These are phyloP conservation scores for Lithosia quadra DNA, from an alignment of 2,888 invertebrate species.

Conservation along the genomic window DNA sequence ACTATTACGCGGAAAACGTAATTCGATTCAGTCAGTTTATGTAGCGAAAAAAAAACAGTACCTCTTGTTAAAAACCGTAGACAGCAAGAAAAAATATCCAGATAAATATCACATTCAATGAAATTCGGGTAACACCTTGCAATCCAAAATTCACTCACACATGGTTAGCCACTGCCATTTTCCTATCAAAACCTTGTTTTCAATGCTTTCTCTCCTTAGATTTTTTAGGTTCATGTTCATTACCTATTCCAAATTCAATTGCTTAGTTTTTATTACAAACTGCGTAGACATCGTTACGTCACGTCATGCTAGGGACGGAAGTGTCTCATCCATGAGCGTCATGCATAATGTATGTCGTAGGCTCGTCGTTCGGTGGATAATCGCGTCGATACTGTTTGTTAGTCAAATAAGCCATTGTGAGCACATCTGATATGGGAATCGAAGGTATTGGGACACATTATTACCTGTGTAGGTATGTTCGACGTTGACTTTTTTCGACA, in stretches of 20 bases:
- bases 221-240: too few species aligned
- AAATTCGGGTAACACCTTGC: too few species aligned
- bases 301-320: conserved; percentile 68
- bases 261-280: conserved; percentile 27
- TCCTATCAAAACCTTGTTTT: too few species aligned
- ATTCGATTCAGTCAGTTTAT: too few species aligned
- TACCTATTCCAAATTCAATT: conserved; percentile 16
- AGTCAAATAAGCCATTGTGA: conserved; percentile 84
- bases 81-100: too few species aligned
- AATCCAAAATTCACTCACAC: too few species aligned
- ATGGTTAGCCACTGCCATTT: too few species aligned
- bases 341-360: conserved; percentile 75
- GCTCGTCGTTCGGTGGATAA: conserved; percentile 63
- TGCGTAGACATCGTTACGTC: conserved; percentile 56
- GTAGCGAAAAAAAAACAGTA: too few species aligned
- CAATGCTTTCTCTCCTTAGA: too few species aligned
- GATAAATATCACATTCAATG: too few species aligned
- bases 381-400: conserved; percentile 81
- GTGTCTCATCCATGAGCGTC: conserved; percentile 58
- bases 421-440: conserved; percentile 67
- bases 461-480: conserved; percentile 20
- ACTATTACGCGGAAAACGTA: too few species aligned
- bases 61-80: too few species aligned
- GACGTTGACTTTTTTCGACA: conserved; percentile 16
- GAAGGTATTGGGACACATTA: conserved; percentile 28